Evolutionary conservation across 1,140 invertebrate genomes (phyloP), one percentile per base, ranked within the genome.

Genomic region (Pachypsylla venusta): DNA sequence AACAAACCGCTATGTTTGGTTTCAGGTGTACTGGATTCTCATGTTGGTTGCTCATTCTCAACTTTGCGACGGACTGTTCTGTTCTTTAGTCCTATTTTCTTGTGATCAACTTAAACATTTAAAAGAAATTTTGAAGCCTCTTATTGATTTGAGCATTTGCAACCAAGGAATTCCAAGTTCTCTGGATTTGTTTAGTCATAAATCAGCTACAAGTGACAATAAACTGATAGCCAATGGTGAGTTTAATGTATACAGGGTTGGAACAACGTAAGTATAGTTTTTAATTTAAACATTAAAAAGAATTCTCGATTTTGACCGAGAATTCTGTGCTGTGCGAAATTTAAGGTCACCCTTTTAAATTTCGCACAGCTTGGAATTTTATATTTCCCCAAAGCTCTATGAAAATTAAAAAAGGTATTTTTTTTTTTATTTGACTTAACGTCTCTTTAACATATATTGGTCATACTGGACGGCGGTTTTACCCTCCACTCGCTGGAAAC

Each of bases 71-170:
- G 77, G 84, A 0, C 71, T 89, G 60, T 89, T 89, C 71, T 88
- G 85, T 64, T 88, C 83, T 1, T 88, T 85, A 82, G 65, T 89
- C 39, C 80, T 89, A 26, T 88, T 87, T 62, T 83, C 85, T 1
- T 89, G 87, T 63, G 86, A 89, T 65, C 87, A 89, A 66, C 69
- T 89, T 12, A 82, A 85, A 66, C 87, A 89, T 73, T 69, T 89
- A 4, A 89, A 89, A 64, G 82, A 83, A 48, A 89, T 89, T 40
- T 81, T 89, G 81, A 85, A 86, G 63, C 85, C 85, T 0, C 68
- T 89, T 22, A 88, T 89, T 82, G 85, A 89, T 65, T 74, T 89
- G 0, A 87, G 84, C 16, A 83, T 85, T 1, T 81, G 84, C 0
- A 69, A 88, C 61, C 85, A 89, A 0, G 84, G 85, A 62, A 77